Conservation (phyloP, 2,113 vertebrate genomes). For the Apteryx mantelli region DNA sequence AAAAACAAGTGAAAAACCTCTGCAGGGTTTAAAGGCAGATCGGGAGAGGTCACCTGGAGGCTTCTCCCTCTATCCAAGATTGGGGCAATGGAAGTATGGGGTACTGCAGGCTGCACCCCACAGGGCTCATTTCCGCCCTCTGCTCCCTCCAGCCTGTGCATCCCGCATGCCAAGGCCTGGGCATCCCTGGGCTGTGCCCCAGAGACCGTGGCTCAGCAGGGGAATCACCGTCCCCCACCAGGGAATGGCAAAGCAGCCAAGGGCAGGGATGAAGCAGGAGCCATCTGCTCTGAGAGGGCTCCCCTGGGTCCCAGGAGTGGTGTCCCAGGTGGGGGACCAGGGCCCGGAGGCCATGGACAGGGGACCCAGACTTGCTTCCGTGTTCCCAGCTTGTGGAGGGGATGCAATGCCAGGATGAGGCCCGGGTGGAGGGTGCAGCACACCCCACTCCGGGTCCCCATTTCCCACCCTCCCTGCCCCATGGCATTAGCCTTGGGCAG, state of each 20-base stretch:
- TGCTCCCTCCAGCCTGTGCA: background rate
- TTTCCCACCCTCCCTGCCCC: background rate
- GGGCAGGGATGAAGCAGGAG: background rate
- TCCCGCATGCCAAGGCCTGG: background rate
- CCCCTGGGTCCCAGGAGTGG: background rate
- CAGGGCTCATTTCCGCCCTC: background rate
- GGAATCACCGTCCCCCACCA: background rate
- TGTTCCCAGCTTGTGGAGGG: background rate
- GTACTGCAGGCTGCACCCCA: background rate
- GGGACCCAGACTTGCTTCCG: fast-evolving
- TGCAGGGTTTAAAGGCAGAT: background rate
- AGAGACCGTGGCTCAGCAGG: background rate
- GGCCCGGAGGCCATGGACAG: background rate
- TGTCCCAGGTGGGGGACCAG: background rate
- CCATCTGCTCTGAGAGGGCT: constrained; percentile 11
- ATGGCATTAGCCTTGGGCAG: background rate
- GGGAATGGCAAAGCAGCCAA: background rate
- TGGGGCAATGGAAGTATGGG: no score
- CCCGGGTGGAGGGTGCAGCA: background rate
- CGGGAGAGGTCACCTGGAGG: background rate
- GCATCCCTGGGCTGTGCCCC: background rate
- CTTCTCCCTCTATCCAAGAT: background rate
- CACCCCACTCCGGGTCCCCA: fast-evolving
- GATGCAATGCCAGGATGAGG: background rate
- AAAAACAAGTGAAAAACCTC: background rate